Evolutionary conservation across 2,113 vertebrate genomes (phyloP).

Genomic region (Pristiophorus japonicus): DNA sequence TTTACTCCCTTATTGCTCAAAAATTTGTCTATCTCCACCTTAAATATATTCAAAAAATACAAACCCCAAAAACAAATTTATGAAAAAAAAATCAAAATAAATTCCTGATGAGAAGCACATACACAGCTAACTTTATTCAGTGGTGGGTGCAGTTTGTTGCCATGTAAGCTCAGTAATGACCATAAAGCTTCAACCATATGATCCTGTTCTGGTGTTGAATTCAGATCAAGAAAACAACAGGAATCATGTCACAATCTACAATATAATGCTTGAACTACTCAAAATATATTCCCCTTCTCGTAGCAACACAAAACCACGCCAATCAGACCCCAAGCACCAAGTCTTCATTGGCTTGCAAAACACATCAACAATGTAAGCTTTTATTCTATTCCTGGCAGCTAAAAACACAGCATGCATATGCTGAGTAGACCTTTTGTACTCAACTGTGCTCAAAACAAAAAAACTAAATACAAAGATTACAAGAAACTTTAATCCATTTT

Average conservation of each 20-base stretch:
- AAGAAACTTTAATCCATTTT: slow-evolving; percentile 16
- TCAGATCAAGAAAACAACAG: not conserved
- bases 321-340: not conserved
- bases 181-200: no score
- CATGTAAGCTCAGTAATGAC: not conserved
- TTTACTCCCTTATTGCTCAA: no score
- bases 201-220: not conserved
- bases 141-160: not conserved
- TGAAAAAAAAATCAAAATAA: not conserved
- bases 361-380: not conserved
- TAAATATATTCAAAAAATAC: no score
- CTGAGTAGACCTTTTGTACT: slow-evolving; percentile 16
- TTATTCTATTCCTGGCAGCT: slow-evolving; percentile 10
- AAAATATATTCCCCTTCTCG: not conserved
- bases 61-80: not conserved
- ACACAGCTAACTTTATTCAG: not conserved
- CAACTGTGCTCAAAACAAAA: slow-evolving; percentile 13
- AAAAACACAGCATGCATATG: not conserved
- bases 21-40: no score
- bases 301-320: not conserved
- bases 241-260: not conserved
- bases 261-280: not conserved
- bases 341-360: not conserved
- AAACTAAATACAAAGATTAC: slow-evolving; percentile 25
- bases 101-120: not conserved